Percentiles rank a stretch among this genome's conserved stretches.
These are phyloP conservation scores for Morpho helenor DNA, from an alignment of 2,888 invertebrate genomes.

Conservation along the genomic window DNA sequence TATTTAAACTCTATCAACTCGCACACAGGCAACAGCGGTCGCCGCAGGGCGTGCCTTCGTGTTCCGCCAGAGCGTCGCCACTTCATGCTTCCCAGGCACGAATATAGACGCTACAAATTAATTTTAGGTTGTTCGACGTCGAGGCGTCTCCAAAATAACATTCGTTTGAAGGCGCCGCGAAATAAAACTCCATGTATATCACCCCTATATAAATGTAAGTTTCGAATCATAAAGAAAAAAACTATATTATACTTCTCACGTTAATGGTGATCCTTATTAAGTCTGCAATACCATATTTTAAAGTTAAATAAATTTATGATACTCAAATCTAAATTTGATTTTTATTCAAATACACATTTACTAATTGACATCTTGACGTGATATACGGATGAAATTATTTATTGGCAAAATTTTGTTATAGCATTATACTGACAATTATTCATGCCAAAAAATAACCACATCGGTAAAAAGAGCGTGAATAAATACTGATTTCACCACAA, in stretches of 20 bases:
- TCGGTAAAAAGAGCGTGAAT: slow-evolving; percentile 41
- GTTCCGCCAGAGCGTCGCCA: slow-evolving; percentile 8
- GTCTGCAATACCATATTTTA: slow-evolving; percentile 41
- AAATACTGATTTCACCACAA: slow-evolving; percentile 33
- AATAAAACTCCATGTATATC: slow-evolving; percentile 27
- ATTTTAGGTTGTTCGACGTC: not conserved
- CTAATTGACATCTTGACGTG: slow-evolving; percentile 41
- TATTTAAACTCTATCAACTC: slow-evolving; percentile 70
- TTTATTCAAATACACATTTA: slow-evolving; percentile 36
- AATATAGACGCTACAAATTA: not conserved
- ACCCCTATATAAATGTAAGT: slow-evolving; percentile 21
- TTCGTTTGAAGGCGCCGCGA: slow-evolving; percentile 31
- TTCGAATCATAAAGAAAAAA: slow-evolving; percentile 20
- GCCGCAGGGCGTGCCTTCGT: slow-evolving; percentile 36
- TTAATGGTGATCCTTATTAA: slow-evolving; percentile 36
- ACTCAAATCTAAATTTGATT: slow-evolving; percentile 36
- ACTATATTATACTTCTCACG: slow-evolving; percentile 76
- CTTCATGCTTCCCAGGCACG: not conserved
- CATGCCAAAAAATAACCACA: slow-evolving; percentile 47
- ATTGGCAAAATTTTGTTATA: slow-evolving; percentile 27
- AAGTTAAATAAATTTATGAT: slow-evolving; percentile 18
- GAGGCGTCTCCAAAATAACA: not conserved
- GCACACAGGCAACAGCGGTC: slow-evolving; percentile 63
- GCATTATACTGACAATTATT: slow-evolving; percentile 21
- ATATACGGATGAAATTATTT: slow-evolving; percentile 31